Percentiles rank a stretch among this genome's conserved stretches.
Conservation (phyloP, 1,140 invertebrate genomes). For the Battus philenor region DNA sequence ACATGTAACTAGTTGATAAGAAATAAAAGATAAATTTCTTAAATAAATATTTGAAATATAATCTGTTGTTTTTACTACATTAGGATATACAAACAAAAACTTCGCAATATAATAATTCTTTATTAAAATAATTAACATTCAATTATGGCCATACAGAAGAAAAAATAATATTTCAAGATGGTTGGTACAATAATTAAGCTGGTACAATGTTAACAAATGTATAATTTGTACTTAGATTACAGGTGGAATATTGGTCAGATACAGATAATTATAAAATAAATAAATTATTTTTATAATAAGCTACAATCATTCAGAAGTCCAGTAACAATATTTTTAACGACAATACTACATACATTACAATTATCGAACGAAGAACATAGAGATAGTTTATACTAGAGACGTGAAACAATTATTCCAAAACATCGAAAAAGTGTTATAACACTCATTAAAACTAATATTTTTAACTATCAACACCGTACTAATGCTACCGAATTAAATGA, state of each 20-base stretch:
- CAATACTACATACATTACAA: not conserved
- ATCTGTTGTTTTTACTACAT: slow-evolving; percentile 7
- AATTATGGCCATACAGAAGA: slow-evolving; percentile 20
- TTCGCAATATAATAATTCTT: slow-evolving; percentile 27
- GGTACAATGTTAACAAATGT: slow-evolving; percentile 1
- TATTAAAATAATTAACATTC: slow-evolving; percentile 44
- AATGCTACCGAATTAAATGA: no score
- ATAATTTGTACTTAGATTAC: slow-evolving; percentile 6
- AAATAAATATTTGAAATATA: slow-evolving; percentile 29
- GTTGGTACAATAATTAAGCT: slow-evolving; percentile 1
- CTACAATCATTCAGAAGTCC: no score
- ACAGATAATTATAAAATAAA: slow-evolving; percentile 2
- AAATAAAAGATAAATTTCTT: slow-evolving; percentile 1
- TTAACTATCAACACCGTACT: no score
- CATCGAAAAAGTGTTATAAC: no score
- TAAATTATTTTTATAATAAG: not conserved
- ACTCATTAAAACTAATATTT: no score
- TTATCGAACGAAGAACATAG: not conserved
- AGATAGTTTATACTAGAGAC: no score
- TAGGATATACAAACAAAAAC: slow-evolving; percentile 16
- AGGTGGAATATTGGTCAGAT: not conserved
- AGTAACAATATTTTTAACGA: no score
- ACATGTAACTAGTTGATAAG: slow-evolving; percentile 24
- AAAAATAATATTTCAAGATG: slow-evolving; percentile 18
- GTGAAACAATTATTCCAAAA: no score